Percentiles rank a stretch among this genome's conserved stretches.
These are phyloP conservation scores for Zaprionus bogoriensis DNA, from an alignment of 2,888 invertebrate genomes.

Conservation along the genomic window DNA sequence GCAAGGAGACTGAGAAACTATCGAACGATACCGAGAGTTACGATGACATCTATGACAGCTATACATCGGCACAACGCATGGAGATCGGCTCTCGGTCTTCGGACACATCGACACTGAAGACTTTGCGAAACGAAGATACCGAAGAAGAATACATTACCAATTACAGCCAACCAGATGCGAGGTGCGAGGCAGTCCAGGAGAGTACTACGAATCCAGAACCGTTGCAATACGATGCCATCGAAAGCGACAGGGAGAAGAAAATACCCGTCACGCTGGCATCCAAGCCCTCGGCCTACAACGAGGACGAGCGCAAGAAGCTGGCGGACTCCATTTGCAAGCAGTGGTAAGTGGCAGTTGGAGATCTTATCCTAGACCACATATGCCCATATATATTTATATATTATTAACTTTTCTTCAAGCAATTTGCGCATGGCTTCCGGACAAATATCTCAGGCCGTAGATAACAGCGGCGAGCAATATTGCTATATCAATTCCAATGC, in stretches of 20 bases:
- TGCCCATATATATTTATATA: too few relatives aligned
- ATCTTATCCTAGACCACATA: too few relatives aligned
- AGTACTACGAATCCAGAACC: too few relatives aligned
- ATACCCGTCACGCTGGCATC: not conserved
- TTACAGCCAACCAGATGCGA: too few relatives aligned
- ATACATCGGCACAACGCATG: not conserved
- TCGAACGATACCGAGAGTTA: slow-evolving; percentile 17
- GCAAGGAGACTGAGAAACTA: not conserved
- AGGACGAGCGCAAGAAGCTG: not conserved
- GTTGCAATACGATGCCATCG: not conserved
- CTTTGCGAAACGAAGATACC: not conserved
- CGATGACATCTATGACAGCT: slow-evolving; percentile 25
- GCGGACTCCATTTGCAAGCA: not conserved
- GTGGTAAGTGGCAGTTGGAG: not conserved
- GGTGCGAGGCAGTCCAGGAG: too few relatives aligned
- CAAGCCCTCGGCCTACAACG: not conserved
- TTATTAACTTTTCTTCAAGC: slow-evolving; percentile 4
- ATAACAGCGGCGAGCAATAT: too few relatives aligned
- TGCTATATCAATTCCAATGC: not conserved
- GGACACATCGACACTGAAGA: slow-evolving; percentile 18
- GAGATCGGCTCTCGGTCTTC: not conserved
- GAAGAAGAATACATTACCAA: not conserved
- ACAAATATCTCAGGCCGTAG: not conserved
- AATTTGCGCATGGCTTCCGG: slow-evolving; percentile 41
- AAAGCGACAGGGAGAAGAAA: not conserved